Conservation (phyloP, 92 coral and sea anemone genomes). For the Meandrina meandrites region DNA sequence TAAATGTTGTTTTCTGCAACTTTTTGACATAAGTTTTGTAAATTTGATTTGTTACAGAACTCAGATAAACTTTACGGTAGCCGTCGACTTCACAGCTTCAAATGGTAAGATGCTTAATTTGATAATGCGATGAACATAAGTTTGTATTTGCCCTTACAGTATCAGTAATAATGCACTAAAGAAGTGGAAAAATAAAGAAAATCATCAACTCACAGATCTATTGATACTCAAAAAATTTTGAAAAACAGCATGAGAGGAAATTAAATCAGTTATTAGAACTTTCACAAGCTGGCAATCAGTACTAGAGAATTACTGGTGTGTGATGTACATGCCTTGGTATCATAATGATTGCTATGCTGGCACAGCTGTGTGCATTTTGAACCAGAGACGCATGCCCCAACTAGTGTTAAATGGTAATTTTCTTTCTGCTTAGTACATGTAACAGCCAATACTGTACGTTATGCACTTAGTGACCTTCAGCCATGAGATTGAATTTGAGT, state of each 20-base stretch:
- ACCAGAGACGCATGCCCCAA: too few species aligned
- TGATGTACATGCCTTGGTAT: too few species aligned
- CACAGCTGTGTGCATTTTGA: too few species aligned
- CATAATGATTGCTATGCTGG: too few species aligned
- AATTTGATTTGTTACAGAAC: conserved; percentile 60
- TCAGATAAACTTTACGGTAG: conserved; percentile 90
- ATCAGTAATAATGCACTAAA: background rate
- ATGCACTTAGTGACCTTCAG: too few species aligned
- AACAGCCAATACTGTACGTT: too few species aligned
- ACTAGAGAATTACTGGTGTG: background rate
- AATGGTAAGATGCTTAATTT: conserved; percentile 73
- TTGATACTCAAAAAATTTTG: background rate
- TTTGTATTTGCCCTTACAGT: background rate
- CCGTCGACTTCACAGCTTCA: conserved; percentile 97
- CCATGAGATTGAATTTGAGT: too few species aligned
- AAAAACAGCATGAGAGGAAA: background rate
- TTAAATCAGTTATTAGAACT: too few species aligned
- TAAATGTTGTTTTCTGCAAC: too few species aligned
- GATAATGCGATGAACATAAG: background rate
- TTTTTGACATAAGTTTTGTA: background rate
- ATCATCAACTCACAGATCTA: background rate
- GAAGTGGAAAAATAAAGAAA: background rate
- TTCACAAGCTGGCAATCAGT: background rate
- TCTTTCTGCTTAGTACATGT: too few species aligned
- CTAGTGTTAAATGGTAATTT: too few species aligned